Evolutionary conservation across 2,888 invertebrate species (phyloP).

Genomic region (Leptinotarsa rubiginosa): DNA sequence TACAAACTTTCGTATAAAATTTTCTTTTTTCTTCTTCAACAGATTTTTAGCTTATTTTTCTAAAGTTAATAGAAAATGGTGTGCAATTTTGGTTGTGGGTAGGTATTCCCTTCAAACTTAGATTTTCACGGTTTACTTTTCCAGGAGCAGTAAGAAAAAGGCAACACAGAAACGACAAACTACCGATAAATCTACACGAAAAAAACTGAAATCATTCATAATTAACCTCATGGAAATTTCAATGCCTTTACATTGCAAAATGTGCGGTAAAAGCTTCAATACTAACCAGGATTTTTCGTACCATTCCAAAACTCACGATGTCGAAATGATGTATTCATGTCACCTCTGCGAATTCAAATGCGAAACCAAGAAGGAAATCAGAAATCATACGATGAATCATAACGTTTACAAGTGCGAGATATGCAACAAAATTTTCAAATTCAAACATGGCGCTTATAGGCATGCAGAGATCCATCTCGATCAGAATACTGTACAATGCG

Average conservation of each 20-base stretch:
- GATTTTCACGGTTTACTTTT: constrained; percentile 8
- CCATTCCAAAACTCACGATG: constrained; percentile 57
- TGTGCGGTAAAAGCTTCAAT: constrained; percentile 69
- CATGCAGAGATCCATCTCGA: constrained; percentile 56
- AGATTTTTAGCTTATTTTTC: too few relatives aligned
- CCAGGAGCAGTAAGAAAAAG: constrained; percentile 4
- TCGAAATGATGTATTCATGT: constrained; percentile 56
- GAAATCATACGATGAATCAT: constrained; percentile 52
- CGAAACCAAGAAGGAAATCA: constrained; percentile 51
- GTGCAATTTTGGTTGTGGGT: neutral
- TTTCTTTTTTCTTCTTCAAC: too few relatives aligned
- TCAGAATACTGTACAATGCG: constrained; percentile 54
- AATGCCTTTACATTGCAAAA: constrained; percentile 67
- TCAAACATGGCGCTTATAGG: constrained; percentile 43
- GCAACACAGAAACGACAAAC: constrained; percentile 1
- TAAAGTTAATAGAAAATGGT: neutral
- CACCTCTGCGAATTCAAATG: constrained; percentile 58
- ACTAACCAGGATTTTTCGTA: constrained; percentile 57
- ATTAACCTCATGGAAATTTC: constrained; percentile 4
- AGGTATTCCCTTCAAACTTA: neutral
- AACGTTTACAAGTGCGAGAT: constrained; percentile 27
- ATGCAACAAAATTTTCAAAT: constrained; percentile 53
- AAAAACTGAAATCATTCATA: constrained; percentile 16
- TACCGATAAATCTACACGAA: neutral
- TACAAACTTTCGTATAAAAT: too few relatives aligned